Evolutionary conservation across 2,113 vertebrate genomes (phyloP).

Genomic region (Brachypteracias leptosomus): DNA sequence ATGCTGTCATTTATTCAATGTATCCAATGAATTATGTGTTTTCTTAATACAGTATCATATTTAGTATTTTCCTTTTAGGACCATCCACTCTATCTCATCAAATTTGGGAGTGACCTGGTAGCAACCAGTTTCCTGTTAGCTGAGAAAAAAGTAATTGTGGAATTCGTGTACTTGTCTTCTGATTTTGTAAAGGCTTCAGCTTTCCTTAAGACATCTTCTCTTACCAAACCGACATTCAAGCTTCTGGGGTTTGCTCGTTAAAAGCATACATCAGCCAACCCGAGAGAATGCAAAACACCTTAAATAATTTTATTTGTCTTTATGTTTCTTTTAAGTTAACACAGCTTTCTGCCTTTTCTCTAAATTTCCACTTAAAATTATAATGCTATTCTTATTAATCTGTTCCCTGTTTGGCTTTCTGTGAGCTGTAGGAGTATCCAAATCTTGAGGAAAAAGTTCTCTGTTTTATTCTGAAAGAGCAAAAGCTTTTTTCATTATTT

Average conservation of each 20-base stretch:
- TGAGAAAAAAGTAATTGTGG: background rate
- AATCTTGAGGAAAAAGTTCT: background rate
- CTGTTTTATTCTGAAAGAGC: background rate
- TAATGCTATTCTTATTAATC: background rate
- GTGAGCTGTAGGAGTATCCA: background rate
- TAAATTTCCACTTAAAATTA: background rate
- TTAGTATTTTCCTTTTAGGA: background rate
- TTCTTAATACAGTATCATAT: background rate
- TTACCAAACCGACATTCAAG: background rate
- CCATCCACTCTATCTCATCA: background rate
- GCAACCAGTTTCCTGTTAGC: background rate
- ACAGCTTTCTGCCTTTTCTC: background rate
- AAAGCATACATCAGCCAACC: background rate
- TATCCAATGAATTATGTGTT: rapidly evolving
- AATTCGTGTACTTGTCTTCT: background rate
- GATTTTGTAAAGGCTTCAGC: background rate
- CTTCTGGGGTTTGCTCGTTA: background rate
- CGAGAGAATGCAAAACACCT: background rate
- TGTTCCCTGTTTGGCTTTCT: background rate
- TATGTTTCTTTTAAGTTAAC: background rate
- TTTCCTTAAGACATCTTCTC: background rate
- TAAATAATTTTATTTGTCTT: background rate
- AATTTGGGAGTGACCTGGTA: background rate
- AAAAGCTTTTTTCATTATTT: background rate
- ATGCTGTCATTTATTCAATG: background rate